A percentile compares a stretch with the other conserved stretches of the same genome.
Evolutionary conservation across 2,888 invertebrate genomes (phyloP).

Genomic region (Megastigmus dorsalis): DNA sequence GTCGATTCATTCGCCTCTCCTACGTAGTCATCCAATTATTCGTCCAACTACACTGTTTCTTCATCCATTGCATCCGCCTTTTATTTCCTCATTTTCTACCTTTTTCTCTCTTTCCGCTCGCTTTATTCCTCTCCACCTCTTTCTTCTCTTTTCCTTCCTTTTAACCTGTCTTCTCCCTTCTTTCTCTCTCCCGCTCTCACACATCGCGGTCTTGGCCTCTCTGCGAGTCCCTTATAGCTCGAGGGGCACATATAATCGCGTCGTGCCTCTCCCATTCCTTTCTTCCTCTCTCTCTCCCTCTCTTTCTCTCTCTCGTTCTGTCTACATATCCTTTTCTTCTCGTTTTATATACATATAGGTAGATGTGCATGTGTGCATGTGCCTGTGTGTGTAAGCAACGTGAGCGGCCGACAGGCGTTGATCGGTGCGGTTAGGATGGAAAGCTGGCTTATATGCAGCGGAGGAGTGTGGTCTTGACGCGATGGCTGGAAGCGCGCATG

Average conservation of each 20-base stretch:
- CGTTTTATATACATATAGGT: too few species aligned
- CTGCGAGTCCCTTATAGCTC: background rate
- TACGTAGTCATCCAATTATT: too few species aligned
- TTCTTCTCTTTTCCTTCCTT: background rate
- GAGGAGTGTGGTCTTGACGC: too few species aligned
- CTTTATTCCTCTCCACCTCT: background rate
- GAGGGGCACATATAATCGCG: background rate
- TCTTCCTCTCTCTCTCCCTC: background rate
- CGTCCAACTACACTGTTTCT: background rate
- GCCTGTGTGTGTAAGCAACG: too few species aligned
- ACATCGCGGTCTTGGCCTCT: background rate
- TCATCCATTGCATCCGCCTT: background rate
- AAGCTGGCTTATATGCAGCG: background rate
- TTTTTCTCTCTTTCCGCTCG: too few species aligned
- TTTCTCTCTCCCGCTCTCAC: background rate
- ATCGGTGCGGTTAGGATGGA: slow-evolving; percentile 8
- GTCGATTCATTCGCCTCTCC: too few species aligned
- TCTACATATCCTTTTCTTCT: too few species aligned
- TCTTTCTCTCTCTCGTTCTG: background rate
- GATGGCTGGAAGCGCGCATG: too few species aligned
- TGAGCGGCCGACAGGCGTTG: slow-evolving; percentile 19
- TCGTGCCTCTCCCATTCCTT: background rate
- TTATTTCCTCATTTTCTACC: slow-evolving; percentile 22
- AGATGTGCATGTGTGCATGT: background rate
- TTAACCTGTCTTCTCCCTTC: background rate